These are phyloP conservation scores for Melanchra persicariae DNA, from an alignment of 2,888 invertebrate species.

Conservation along the genomic window DNA sequence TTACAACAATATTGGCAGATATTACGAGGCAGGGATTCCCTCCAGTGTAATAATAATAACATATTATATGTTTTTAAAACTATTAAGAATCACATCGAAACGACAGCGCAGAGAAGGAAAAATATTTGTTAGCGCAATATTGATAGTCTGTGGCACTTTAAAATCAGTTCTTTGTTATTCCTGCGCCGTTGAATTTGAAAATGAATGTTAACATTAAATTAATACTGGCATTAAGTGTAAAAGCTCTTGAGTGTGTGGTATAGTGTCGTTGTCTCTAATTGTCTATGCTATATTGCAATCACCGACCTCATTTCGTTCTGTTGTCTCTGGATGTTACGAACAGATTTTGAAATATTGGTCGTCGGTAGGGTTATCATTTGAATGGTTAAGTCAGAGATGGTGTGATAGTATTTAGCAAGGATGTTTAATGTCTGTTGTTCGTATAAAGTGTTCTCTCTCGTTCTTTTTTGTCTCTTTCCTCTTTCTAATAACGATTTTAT, in stretches of 20 bases:
- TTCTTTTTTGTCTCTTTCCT: conserved; percentile 16
- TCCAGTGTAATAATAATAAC: conserved; percentile 65
- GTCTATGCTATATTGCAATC: conserved; percentile 72
- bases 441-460: conserved; percentile 15
- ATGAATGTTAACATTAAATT: conserved; percentile 58
- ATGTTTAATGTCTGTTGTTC: conserved; percentile 13
- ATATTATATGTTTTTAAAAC: conserved; percentile 68
- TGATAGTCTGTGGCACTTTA: conserved; percentile 82
- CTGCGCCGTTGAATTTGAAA: conserved; percentile 70
- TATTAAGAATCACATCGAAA: conserved; percentile 60
- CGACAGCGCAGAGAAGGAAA: conserved; percentile 73
- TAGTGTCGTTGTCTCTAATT: conserved; percentile 89
- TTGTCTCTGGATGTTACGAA: conserved; percentile 42
- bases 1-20: conserved; percentile 67
- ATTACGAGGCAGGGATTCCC: conserved; percentile 62
- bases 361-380: conserved; percentile 52
- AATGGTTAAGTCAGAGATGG: conserved; percentile 1
- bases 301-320: conserved; percentile 52
- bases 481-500: conserved; percentile 19
- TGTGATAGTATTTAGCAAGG: conserved; percentile 12
- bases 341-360: conserved; percentile 41
- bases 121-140: conserved; percentile 77
- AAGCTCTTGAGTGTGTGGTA: conserved; percentile 88
- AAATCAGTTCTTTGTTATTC: conserved; percentile 83
- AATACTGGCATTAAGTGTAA: conserved; percentile 78